These are phyloP conservation scores for Trachops cirrhosus DNA, from an alignment of 2,797 vertebrate species.

Conservation along the genomic window DNA sequence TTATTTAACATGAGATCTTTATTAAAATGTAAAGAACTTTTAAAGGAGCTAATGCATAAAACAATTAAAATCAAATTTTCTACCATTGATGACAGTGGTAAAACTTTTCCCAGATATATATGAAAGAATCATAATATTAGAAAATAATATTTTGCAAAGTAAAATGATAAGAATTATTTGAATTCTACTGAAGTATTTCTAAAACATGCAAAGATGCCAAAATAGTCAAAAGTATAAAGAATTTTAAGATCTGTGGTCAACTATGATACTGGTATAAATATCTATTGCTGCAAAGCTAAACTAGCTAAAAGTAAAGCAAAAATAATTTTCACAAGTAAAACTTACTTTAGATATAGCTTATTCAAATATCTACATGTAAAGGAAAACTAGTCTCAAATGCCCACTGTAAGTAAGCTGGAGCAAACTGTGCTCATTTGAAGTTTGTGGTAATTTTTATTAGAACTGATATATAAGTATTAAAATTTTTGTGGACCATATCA, in stretches of 20 bases:
- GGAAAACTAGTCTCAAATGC: neutral
- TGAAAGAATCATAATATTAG: neutral
- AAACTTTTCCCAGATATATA: neutral
- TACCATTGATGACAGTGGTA: neutral
- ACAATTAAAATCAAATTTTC: neutral
- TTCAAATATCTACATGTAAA: neutral
- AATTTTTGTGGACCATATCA: constrained; percentile 42
- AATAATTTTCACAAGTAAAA: neutral
- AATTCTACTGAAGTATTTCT: neutral
- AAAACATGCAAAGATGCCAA: neutral
- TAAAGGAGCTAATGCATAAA: neutral
- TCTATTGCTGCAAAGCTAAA: neutral
- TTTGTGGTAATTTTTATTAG: constrained; percentile 3
- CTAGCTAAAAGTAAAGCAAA: neutral
- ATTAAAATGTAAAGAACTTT: neutral
- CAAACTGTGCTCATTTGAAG: constrained; percentile 13
- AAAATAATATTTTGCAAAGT: neutral
- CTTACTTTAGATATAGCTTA: neutral
- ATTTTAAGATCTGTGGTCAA: neutral
- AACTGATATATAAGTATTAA: constrained; percentile 8
- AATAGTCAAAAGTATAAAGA: neutral
- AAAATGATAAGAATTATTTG: neutral
- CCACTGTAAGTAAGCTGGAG: neutral
- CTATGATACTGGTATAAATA: neutral
- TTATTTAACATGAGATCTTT: neutral